Base-by-base conservation (phyloP, 2,797 vertebrate genomes). In the Vipera ursinii region DNA sequence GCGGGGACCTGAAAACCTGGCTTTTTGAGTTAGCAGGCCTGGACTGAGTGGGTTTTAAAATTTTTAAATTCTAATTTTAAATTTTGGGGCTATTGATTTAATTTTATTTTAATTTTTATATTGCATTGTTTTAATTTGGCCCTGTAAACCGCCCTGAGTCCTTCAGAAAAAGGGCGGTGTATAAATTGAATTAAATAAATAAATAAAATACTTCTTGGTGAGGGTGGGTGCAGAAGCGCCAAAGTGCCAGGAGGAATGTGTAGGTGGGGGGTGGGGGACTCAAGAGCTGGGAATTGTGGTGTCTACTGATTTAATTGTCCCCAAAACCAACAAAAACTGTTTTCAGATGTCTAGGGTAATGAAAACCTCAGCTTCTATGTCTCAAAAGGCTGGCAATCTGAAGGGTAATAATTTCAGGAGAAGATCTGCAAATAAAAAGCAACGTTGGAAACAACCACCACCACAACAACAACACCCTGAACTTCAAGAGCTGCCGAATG, bases 331-430 rank as follows among this genome's bases (percentile, higher is more conserved):
- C 28, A 26, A 85, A 60, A 92, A 48, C 2, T 53, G 17, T 20
- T 73, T 89, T 14, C n/a, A 86, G 87, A 38, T 55, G 22, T 28
- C 56, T 85, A 60, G 22, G 53, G 44, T 86, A 56, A 86, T 56
- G 48, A 55, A 59, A 28, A 78, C 53, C 78, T 38, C 56, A 1
- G 15, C 55, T 24, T 5, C 38, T 8, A 48, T 0, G 2, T 48
- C 26, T 26, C 69, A 53, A 53, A 53, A n/a, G 44, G 28, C 44
- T 61, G 44, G 53, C 32, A 32, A 59, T 48, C 57, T 55, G 38
- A 56, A 88, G 55, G 38, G 44, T 92, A 82, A 88, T 73, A 88
- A 89, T 82, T 53, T 82, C 55, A 92, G 56, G 82, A 92, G 53
- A 82, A 56, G 51, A 4, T 59, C n/a, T 56, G 17, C 20, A 89